phyloP scores from a whole-genome alignment of 2,888 invertebrate species.

The Polydrusus tereticollis region DNA sequence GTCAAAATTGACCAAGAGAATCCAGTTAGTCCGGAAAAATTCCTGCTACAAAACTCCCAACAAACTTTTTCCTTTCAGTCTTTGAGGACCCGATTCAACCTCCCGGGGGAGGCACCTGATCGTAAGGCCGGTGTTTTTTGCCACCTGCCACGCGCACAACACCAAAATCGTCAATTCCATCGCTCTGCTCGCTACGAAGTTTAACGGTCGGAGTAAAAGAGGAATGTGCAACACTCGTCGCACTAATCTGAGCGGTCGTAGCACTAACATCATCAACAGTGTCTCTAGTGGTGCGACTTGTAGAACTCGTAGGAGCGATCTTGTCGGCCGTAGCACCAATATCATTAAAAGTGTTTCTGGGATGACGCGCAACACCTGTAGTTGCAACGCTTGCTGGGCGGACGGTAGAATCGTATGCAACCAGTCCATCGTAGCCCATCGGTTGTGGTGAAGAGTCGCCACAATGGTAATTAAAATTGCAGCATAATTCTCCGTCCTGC shows the following conservation, averaged over 20 bases:
- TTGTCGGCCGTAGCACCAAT: slow-evolving; percentile 2
- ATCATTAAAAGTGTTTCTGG: slow-evolving; percentile 25
- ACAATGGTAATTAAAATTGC: slow-evolving; percentile 68
- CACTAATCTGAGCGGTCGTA: slow-evolving; percentile 31
- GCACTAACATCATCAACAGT: slow-evolving; percentile 18
- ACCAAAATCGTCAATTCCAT: slow-evolving; percentile 30
- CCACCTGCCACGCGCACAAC: slow-evolving; percentile 28
- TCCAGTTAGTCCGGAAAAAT: slow-evolving; percentile 24
- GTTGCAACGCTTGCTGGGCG: slow-evolving; percentile 6
- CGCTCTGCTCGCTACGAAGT: slow-evolving; percentile 23
- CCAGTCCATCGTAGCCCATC: slow-evolving; percentile 66
- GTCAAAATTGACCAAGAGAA: slow-evolving; percentile 42
- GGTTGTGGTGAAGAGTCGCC: slow-evolving; percentile 63
- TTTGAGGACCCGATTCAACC: slow-evolving; percentile 34
- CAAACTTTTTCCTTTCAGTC: slow-evolving; percentile 31
- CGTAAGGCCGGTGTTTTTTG: slow-evolving; percentile 22
- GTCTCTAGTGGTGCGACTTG: slow-evolving; percentile 23
- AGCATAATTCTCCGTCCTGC: slow-evolving; percentile 68
- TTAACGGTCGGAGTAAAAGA: slow-evolving; percentile 8
- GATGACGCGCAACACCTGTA: slow-evolving; percentile 15
- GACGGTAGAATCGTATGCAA: slow-evolving; percentile 52
- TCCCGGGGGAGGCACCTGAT: slow-evolving; percentile 45
- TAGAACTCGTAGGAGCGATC: slow-evolving; percentile 9
- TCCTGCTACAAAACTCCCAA: slow-evolving; percentile 48
- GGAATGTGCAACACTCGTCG: slow-evolving; percentile 16